Conservation (phyloP, 2,113 vertebrate species). For the Campylorhamphus procurvoides region DNA sequence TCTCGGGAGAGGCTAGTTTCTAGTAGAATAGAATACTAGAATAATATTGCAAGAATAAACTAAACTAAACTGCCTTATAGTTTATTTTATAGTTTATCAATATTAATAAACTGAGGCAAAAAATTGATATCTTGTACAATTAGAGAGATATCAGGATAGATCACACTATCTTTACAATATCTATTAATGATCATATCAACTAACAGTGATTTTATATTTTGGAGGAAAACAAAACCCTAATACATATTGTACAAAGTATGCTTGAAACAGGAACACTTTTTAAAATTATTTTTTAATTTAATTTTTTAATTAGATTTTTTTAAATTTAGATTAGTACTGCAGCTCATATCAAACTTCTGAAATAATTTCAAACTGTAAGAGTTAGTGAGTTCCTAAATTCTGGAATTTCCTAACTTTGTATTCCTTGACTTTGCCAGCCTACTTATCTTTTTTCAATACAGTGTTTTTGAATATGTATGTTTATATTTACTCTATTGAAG, state of each 20-base stretch:
- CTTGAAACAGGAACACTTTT: not conserved
- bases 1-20: not conserved
- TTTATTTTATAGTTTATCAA: not conserved
- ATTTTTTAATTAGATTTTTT: not conserved
- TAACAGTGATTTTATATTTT: not conserved
- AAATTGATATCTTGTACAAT: not conserved
- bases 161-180: not conserved
- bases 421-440: not conserved
- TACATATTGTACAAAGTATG: not conserved
- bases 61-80: not conserved
- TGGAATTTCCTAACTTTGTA: not conserved
- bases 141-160: not conserved
- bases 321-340: not conserved
- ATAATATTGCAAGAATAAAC: not conserved
- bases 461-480: not conserved
- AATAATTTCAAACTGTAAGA: not conserved
- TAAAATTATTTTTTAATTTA: no score
- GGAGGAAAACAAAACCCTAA: not conserved
- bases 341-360: not conserved
- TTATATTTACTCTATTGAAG: not conserved
- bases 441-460: not conserved
- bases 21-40: not conserved
- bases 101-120: not conserved
- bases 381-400: not conserved
- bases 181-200: not conserved